Base-by-base conservation (phyloP, 2,113 vertebrate species). In the Microcebus lehilahytsara region DNA sequence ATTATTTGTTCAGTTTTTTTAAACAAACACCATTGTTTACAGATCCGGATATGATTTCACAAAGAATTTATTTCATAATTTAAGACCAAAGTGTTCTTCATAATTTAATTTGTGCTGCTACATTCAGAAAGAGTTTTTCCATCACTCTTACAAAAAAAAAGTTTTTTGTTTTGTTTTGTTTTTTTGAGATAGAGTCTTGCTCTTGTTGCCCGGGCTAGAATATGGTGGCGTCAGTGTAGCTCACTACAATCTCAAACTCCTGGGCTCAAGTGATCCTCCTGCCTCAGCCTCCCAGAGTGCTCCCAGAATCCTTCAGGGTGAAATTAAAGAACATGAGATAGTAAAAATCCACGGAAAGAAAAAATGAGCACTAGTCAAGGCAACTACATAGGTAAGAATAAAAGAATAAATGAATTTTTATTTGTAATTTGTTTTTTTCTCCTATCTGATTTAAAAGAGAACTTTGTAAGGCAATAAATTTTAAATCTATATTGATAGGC, bases 1-100 rank as follows among this genome's bases (percentile, higher is more conserved):
- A 88, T 87, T 96, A 97, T 96, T 97, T 97, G 92, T 96, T 95
- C 96, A 95, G 92, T 67, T 95, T 86, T 92, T 72, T 93, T 25
- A 92, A 97, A 93, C 84, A 97, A 96, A 96, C 37, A 77, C 46
- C 40, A 95, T 90, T 97, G 81, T 98, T 97, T 97, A 93, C 72
- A 92, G 95, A 95, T 85, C 79, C 90, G 81, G 86, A 85, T 96
- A 92, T 97, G 95, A 97, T 95, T 97, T 98, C 96, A 95, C 86
- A 95, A 96, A 97, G 95, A 96, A 97, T 98, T 96, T 97, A 92
- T 97, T 98, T 97, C 97, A 97, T 96, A 97, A 97, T 93, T 96
- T 94, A 85, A 97, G 89, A 96, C 93, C 83, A 84, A 98, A 97
- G 93, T 96, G 86, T 40, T 96, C 96, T 96, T 91, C 66, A 67